Evolutionary conservation across 2,888 invertebrate species (phyloP), one percentile per base, ranked within the genome.

Genomic region (Ferrisia virgata): DNA sequence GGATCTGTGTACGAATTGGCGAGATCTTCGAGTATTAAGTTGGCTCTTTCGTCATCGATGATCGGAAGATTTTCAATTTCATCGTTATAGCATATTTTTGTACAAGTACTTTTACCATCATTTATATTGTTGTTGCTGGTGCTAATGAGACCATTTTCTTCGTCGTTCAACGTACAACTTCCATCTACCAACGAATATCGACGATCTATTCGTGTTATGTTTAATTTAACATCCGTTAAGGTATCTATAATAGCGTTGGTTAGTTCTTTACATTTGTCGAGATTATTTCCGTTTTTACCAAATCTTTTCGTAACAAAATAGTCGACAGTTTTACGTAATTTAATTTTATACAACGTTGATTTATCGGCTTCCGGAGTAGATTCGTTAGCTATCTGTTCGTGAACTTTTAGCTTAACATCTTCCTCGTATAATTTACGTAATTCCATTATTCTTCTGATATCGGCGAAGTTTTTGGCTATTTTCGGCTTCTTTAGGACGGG

Each of bases 401-500:
- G 18, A 18, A 9, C 6, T 76, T 76, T 76, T 6, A 76, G 15
- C 11, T 18, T 40, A 28, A 83, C 9, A n/a, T 76, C 36, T 13
- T 83, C 83, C 76, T 76, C 72, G 47, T 83, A 83, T 31, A 72
- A n/a, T 72, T 83, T 83, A 43, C 83, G 83, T 31, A 83, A 15
- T 31, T 72, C 40, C 83, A 83, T 72, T 43, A 83, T 72, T 47
- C 72, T 43, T 15, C 64, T 11, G 3, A 83, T 72, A 40, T 83
- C 83, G 18, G 83, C 39, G 31, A 40, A 69, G n/a, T 83, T 83
- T 18, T 47, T 39, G 9, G 83, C 83, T 31, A 83, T 83, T 83
- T 83, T 83, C 2, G 83, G 83, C 28, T 83, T 83, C 25, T 83
- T 83, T 3, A 76, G 64, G 13, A 28, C 11, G 28, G 72, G 72